Evolutionary conservation across 2,113 vertebrate genomes (phyloP).

Genomic region (western clawed frog (Xenopus tropicalis)): UCB_Xtro_10.0 CM004447.2:26898501-26899000

Average conservation of each 20-base stretch:
- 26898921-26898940: slow-evolving; percentile 85
- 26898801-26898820: slow-evolving; percentile 70
- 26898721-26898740: too few relatives aligned
- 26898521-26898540: too few relatives aligned
- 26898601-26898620: too few relatives aligned
- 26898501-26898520: too few relatives aligned
- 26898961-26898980: slow-evolving; percentile 80
- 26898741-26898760: slow-evolving; percentile 48
- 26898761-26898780: slow-evolving; percentile 56
- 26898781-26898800: slow-evolving; percentile 61
- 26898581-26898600: too few relatives aligned
- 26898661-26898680: slow-evolving; percentile 39
- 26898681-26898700: too few relatives aligned
- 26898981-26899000: slow-evolving; percentile 82
- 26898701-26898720: too few relatives aligned
- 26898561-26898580: too few relatives aligned
- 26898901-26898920: slow-evolving; percentile 80
- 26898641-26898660: slow-evolving; percentile 51
- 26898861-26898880: slow-evolving; percentile 83
- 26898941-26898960: slow-evolving; percentile 90
- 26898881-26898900: slow-evolving; percentile 88
- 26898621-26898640: neutral
- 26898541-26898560: too few relatives aligned
- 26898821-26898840: slow-evolving; percentile 68
- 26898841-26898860: slow-evolving; percentile 69